Evolutionary conservation across 2,888 invertebrate genomes (phyloP), one percentile per base, ranked within the genome.

Genomic region (Argyresthia albistria): DNA sequence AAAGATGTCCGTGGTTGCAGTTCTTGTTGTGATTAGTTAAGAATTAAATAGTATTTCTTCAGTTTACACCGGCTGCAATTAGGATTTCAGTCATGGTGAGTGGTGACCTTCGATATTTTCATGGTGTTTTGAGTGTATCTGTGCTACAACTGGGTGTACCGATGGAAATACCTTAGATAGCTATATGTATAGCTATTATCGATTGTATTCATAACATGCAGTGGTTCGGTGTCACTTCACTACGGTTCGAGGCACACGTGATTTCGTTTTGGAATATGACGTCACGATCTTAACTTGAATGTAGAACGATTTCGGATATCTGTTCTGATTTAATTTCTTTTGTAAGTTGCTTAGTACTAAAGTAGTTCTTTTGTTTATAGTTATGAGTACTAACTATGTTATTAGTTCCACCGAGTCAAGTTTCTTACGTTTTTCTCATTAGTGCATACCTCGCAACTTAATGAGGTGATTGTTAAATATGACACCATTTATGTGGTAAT

Each of bases 1-100:
- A 78, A 82, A 81, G 70, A 83, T 82, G 83, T 82, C 82, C 60
- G 77, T 67, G 70, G 76, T 66, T 69, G 68, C 61, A 63, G 71
- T 71, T 73, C 69, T 75, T 66, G 76, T 73, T 76, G 73, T 75
- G 76, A 76, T 76, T 70, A 75, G 73, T 76, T 75, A 69, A 68
- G 73, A 73, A 81, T 70, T 72, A 70, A 65, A 67, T 67, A 67
- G 74, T 73, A 73, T 76, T 75, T 75, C 70, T 70, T 71, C 67
- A 72, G 75, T 76, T 70, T 69, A 61, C 65, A 70, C 67, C 9
- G n/a, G 69, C 62, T 37, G 7, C 8, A 43, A 6, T 12, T 36
- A 12, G 11, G n/a, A 43, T 25, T 14, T 11, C 12, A 3, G 37
- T 35, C 51, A 52, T 42, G 43, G 46, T 84, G 67, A 78, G 82